Evolutionary conservation across 2,888 invertebrate species (phyloP).

Genomic region (Leptopilina drosophilae): DNA sequence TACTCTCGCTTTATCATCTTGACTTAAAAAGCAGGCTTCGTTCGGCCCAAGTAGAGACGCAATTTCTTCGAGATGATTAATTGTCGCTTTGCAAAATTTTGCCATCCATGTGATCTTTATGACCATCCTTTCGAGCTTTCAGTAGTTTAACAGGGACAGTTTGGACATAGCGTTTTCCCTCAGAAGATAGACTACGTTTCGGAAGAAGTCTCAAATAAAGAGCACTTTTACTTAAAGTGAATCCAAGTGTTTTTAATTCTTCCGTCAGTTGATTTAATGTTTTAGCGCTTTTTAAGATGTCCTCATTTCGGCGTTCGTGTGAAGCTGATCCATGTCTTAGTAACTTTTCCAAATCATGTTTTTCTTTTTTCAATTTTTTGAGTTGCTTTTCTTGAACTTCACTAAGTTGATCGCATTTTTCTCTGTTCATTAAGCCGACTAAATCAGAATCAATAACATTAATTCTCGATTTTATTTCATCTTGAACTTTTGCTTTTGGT

Average conservation of each 20-base stretch:
- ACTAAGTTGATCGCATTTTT: not conserved
- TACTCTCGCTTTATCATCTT: constrained; percentile 79
- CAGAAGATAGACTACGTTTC: constrained; percentile 50
- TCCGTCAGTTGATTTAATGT: constrained; percentile 49
- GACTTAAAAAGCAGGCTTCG: constrained; percentile 74
- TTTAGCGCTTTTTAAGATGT: constrained; percentile 53
- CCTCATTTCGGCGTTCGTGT: constrained; percentile 58
- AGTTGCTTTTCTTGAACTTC: not conserved
- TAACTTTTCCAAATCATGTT: not conserved
- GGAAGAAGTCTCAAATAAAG: constrained; percentile 60
- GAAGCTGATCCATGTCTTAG: constrained; percentile 57
- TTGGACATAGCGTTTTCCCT: constrained; percentile 53
- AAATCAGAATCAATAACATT: not conserved
- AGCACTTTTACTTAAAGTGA: constrained; percentile 56
- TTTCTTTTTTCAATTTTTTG: not conserved
- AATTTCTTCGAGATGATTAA: constrained; percentile 59
- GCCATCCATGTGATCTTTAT: constrained; percentile 59
- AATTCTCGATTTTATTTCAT: not conserved
- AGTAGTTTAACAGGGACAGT: constrained; percentile 64
- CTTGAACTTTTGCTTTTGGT: not conserved
- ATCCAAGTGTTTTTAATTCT: constrained; percentile 52
- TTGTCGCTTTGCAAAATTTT: constrained; percentile 60
- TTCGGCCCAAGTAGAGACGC: constrained; percentile 61
- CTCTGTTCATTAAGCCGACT: not conserved
- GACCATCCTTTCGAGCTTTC: constrained; percentile 46